Evolutionary conservation across 2,113 vertebrate species (phyloP), one percentile per base, ranked within the genome.

Genomic region (Aspiorhynchus laticeps): DNA sequence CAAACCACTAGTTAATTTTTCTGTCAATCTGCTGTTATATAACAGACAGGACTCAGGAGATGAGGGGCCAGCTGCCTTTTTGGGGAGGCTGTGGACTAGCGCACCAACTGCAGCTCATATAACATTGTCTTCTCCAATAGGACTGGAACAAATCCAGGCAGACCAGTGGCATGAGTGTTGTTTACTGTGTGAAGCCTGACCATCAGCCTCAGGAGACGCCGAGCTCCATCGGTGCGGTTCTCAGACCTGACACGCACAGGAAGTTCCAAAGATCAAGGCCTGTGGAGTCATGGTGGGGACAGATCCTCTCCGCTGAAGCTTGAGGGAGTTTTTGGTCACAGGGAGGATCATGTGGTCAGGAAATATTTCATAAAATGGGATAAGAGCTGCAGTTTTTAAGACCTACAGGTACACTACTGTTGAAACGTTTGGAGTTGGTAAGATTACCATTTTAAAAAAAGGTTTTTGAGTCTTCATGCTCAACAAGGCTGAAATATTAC

Each of bases 211-310:
- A 36, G 28, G 48, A 33, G 53, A 8, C 28, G 24, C 73, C 73
- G 26, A 17, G 12, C 24, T 67, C 31, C 33, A 56, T 46, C 1
- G 11, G 76, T 19, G 17, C 0, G 2, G 17, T 61, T 80, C 53
- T 38, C 53, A 61, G 36, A 61, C 53, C 31, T 41, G 33, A 41
- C 53, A n/a, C 4, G 10, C 5, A 61, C 51, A 31, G 31, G 51
- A 80, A 36, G 51, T 80, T 80, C 51, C 48, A 59, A 80, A 80
- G 51, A n/a, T 80, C 78, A 80, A 38, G 78, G 51, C 28, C 77
- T 38, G 19, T 0, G 7, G 28, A 36, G 51, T 24, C 17, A 12
- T 41, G 56, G 28, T 19, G 33, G 56, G 28, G 24, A 61, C 31
- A 48, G 33, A 41, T 38, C 24, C 28, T 61, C 53, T 15, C 33